phyloP scores from a whole-genome alignment of 2,888 invertebrate species.

The Brachyopa scutellaris region DNA sequence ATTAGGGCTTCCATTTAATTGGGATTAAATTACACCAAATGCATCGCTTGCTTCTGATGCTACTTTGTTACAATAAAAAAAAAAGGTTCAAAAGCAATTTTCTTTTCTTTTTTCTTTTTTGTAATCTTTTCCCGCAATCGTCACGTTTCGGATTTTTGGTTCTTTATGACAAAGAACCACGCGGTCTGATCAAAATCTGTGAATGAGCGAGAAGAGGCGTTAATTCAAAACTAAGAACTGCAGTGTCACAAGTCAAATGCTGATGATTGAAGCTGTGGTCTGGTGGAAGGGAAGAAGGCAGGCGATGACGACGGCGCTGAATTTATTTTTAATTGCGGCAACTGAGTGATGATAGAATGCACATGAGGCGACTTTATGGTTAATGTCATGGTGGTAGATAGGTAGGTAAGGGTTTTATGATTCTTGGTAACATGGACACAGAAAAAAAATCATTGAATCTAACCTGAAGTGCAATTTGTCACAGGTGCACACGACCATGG shows the following conservation, averaged over 20 bases:
- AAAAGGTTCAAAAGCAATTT: slow-evolving; percentile 20
- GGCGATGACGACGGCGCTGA: not conserved
- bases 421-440: slow-evolving; percentile 13
- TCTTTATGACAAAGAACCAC: slow-evolving; percentile 35
- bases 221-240: slow-evolving; percentile 25
- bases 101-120: no score
- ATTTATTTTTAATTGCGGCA: slow-evolving; percentile 38
- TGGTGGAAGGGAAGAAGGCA: not conserved
- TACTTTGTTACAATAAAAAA: slow-evolving; percentile 17
- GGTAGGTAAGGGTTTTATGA: no score
- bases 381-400: not conserved
- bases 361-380: slow-evolving; percentile 5
- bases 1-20: slow-evolving; percentile 53
- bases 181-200: slow-evolving; percentile 47
- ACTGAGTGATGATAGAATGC: slow-evolving; percentile 24
- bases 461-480: slow-evolving; percentile 30
- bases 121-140: slow-evolving; percentile 46
- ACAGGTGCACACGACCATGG: slow-evolving; percentile 29
- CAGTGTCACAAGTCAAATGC: slow-evolving; percentile 32
- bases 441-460: slow-evolving; percentile 37
- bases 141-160: slow-evolving; percentile 45
- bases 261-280: slow-evolving; percentile 8
- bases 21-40: slow-evolving; percentile 47
- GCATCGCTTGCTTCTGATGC: slow-evolving; percentile 9
- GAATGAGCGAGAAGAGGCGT: slow-evolving; percentile 24